Conservation (phyloP, 2,888 invertebrate genomes). For the Chrysopilus asiliformis region DNA sequence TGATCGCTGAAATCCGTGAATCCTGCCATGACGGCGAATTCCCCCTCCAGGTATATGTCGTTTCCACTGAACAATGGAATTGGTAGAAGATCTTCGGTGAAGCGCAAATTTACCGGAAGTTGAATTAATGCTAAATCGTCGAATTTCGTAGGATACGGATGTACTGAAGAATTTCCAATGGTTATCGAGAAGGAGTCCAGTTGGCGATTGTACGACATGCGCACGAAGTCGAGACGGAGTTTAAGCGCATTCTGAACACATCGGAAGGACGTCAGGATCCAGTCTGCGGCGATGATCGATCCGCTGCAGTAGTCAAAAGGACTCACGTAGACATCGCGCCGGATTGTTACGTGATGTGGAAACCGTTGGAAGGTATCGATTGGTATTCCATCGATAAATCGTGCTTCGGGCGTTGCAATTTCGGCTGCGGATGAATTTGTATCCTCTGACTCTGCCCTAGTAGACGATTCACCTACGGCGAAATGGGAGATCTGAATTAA, state of each 20-base stretch:
- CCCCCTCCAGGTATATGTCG: not conserved
- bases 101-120: slow-evolving; percentile 11
- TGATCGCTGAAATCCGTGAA: slow-evolving; percentile 8
- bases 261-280: slow-evolving; percentile 13
- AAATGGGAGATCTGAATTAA: no score
- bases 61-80: slow-evolving; percentile 6
- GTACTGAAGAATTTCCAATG: slow-evolving; percentile 6
- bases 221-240: slow-evolving; percentile 13
- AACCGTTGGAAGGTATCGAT: not conserved
- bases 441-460: no score
- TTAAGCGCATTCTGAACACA: slow-evolving; percentile 7
- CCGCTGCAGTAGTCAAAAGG: slow-evolving; percentile 16
- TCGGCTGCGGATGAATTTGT: no score
- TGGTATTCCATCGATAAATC: not conserved
- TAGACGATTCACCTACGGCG: no score
- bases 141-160: slow-evolving; percentile 4
- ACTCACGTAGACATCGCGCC: no score
- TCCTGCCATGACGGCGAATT: slow-evolving; percentile 15
- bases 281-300: slow-evolving; percentile 11
- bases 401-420: not conserved
- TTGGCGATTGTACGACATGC: slow-evolving; percentile 8
- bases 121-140: slow-evolving; percentile 13
- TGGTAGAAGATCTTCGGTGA: slow-evolving; percentile 9
- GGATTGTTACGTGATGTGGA: not conserved
- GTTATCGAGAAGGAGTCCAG: slow-evolving; percentile 9